Conservation (phyloP, 2,113 vertebrate species). For the Drymodes brunneopygia region DNA sequence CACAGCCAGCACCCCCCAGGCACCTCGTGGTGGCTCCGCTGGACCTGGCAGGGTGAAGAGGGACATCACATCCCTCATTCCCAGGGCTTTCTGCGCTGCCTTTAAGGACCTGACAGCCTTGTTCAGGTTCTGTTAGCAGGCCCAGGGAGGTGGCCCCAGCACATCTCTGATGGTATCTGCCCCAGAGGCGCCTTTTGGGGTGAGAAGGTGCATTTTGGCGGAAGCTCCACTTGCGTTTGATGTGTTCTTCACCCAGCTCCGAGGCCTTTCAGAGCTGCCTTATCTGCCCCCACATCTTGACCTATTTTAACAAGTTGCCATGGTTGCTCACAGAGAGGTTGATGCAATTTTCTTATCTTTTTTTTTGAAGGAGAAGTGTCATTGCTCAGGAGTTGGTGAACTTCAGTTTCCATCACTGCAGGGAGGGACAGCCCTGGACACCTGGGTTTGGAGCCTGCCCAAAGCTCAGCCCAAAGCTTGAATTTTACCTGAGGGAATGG, state of each 20-base stretch:
- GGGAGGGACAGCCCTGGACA: neutral
- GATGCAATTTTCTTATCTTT: constrained; percentile 74
- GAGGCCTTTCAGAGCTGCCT: constrained; percentile 48
- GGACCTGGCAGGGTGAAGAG: neutral
- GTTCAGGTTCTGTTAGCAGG: neutral
- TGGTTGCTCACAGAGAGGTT: constrained; percentile 67
- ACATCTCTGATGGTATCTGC: constrained; percentile 62
- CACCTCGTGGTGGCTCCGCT: rapidly evolving
- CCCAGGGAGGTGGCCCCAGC: constrained; percentile 14
- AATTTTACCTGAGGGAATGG: rapidly evolving
- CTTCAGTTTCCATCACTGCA: constrained; percentile 44
- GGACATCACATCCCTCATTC: neutral
- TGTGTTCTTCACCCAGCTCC: constrained; percentile 63
- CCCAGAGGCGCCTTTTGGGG: constrained; percentile 19
- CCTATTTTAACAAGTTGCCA: constrained; percentile 78
- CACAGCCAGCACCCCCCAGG: neutral
- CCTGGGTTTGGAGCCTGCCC: neutral
- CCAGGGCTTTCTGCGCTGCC: neutral
- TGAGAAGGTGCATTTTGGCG: constrained; percentile 69
- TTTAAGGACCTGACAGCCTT: neutral
- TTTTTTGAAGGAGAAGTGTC: constrained; percentile 46
- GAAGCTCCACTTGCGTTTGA: constrained; percentile 68
- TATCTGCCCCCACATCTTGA: constrained; percentile 80
- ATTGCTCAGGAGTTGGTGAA: constrained; percentile 57
- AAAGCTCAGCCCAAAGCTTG: neutral